These are phyloP conservation scores for Brachylomia viminalis DNA, from an alignment of 2,888 invertebrate species.

Conservation along the genomic window DNA sequence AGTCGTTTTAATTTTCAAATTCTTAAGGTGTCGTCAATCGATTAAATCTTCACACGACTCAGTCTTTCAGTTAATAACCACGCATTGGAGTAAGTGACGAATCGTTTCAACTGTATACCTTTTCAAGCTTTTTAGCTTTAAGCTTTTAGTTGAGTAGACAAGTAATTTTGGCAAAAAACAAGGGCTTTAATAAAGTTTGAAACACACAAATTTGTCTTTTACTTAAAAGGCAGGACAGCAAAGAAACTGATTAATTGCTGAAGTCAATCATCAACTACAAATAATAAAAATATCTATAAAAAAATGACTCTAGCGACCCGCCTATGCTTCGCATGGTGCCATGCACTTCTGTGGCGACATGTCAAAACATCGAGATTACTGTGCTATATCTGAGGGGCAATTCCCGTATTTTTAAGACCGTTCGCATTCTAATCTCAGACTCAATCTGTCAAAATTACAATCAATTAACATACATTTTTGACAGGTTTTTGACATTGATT, in stretches of 20 bases:
- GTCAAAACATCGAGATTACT: not conserved
- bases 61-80: slow-evolving; percentile 40
- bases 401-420: too few species aligned
- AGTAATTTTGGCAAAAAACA: not conserved
- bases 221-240: not conserved
- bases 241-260: too few species aligned
- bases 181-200: not conserved
- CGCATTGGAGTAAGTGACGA: slow-evolving; percentile 33
- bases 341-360: not conserved
- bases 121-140: slow-evolving; percentile 26
- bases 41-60: slow-evolving; percentile 33
- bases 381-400: not conserved
- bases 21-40: slow-evolving; percentile 32
- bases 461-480: too few species aligned
- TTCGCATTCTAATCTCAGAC: too few species aligned
- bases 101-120: slow-evolving; percentile 20
- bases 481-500: too few species aligned
- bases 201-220: not conserved
- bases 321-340: not conserved
- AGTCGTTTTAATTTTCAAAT: slow-evolving; percentile 26
- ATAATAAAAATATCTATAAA: too few species aligned
- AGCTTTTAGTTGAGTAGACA: not conserved
- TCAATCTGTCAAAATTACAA: too few species aligned
- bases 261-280: not conserved
- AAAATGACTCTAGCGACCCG: not conserved